Base-by-base conservation (phyloP, 2,888 invertebrate species). In the Heteromurus nitidus region DNA sequence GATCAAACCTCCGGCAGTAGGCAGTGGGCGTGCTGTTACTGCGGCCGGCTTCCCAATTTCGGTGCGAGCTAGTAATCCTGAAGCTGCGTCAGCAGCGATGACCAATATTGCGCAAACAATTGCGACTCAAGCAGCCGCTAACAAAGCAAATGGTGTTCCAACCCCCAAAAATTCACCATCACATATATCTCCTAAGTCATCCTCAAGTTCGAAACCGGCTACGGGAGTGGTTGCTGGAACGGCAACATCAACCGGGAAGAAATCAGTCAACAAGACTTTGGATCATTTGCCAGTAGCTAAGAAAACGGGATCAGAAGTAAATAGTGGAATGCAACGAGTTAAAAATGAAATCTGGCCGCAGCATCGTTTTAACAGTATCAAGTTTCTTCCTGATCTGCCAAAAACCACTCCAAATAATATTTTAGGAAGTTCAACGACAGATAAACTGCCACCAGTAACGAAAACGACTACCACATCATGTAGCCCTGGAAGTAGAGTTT, bases 101-200 rank as follows among this genome's bases (percentile, higher is more conserved):
- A 60, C 81, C 5, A 81, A 62, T 24, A 81, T 81, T 44, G 81
- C 81, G 0, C 81, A 81, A 50, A 81, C 81, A 0, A 81, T 81
- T 30, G 80, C 80, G 18, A 58, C 36, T n/a, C 73, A 73, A 62
- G 55, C 73, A 30, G 64, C 62, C 5, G 75, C 75, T 9, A 80
- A 80, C 55, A 80, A 80, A 67, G 80, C 58, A 16, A 70, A 31
- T 26, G 62, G 53, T 47, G 67, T 80, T 73, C 80, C 80, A 28
- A 44, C 44, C 13, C 80, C 80, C 5, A 80, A 80, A 47, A 80
- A 72, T 30, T 80, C 80, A 20, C 80, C 79, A 5, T 79, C 70
- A n/a, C 65, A 65, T n/a, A 24, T 64, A 22, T 28, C 64, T 11
- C 18, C 70, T 5, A 79, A 79, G 47, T 42, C 72, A 28, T 30